Conservation (phyloP, 2,888 invertebrate species). For the Campoletis raptor region DNA sequence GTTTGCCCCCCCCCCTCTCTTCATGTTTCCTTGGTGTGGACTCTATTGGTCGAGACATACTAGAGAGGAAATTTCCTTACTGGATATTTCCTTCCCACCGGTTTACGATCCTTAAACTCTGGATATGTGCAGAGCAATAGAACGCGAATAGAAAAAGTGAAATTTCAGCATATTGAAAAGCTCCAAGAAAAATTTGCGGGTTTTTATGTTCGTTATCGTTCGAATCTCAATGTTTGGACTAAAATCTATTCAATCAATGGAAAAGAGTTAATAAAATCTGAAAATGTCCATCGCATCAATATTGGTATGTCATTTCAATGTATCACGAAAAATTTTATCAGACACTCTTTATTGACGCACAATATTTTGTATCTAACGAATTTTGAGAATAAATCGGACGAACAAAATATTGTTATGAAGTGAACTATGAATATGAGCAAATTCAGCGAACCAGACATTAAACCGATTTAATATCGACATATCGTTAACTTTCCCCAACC, state of each 20-base stretch:
- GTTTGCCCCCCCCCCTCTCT: constrained; percentile 35
- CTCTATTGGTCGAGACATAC: constrained; percentile 1
- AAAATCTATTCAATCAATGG: neutral
- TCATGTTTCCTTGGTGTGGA: constrained; percentile 11
- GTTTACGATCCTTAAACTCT: neutral
- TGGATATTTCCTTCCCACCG: constrained; percentile 11
- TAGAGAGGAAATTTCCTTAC: neutral
- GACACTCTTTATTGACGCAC: neutral
- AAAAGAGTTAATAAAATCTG: neutral
- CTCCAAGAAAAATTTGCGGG: neutral
- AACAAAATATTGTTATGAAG: neutral
- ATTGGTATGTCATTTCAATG: neutral
- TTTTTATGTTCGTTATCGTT: neutral
- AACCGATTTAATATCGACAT: neutral
- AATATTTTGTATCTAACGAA: neutral
- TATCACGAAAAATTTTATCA: neutral
- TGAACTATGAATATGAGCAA: neutral
- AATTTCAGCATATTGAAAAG: neutral
- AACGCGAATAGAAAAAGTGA: neutral
- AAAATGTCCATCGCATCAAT: neutral
- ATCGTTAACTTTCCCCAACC: neutral
- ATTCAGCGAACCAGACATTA: neutral
- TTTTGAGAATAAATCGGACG: neutral
- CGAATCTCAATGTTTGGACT: neutral
- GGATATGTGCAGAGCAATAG: neutral